These are phyloP conservation scores for Spatulosminthurus flaviceps DNA, from an alignment of 2,888 invertebrate species.

Conservation along the genomic window DNA sequence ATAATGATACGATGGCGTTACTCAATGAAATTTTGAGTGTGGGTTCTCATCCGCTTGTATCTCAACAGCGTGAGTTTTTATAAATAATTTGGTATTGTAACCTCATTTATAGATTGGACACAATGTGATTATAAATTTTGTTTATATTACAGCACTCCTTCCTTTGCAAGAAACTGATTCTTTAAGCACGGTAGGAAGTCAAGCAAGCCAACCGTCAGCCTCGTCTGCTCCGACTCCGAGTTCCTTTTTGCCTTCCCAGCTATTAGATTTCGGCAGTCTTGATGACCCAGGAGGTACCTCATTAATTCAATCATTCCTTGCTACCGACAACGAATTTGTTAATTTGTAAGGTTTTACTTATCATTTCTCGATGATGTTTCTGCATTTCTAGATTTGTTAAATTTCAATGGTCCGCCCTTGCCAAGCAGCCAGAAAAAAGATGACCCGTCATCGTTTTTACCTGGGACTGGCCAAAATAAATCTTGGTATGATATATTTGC, in stretches of 20 bases:
- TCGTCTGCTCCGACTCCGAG: not conserved
- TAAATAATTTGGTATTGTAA: not conserved
- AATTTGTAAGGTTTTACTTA: too few relatives aligned
- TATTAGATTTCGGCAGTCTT: conserved; percentile 59
- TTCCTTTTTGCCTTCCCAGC: conserved; percentile 61
- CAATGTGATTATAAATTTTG: not conserved
- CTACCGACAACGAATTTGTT: not conserved
- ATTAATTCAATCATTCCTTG: too few relatives aligned
- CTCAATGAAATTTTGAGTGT: conserved; percentile 61
- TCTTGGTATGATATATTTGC: conserved; percentile 91
- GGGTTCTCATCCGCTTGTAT: conserved; percentile 25
- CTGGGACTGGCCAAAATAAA: conserved; percentile 22
- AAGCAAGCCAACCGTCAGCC: not conserved
- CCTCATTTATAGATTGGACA: not conserved
- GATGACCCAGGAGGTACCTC: conserved; percentile 43
- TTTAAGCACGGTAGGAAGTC: not conserved
- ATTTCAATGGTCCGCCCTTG: conserved; percentile 36
- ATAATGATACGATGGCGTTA: conserved; percentile 61
- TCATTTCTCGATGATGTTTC: too few relatives aligned
- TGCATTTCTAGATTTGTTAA: conserved; percentile 41
- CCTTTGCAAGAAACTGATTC: conserved; percentile 8
- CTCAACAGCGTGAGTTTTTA: conserved; percentile 48
- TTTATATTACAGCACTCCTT: not conserved
- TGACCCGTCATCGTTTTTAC: conserved; percentile 2
- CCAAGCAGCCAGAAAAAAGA: conserved; percentile 9